These are phyloP conservation scores for Terrapene triunguis DNA, from an alignment of 2,113 vertebrate species.

Conservation along the genomic window DNA sequence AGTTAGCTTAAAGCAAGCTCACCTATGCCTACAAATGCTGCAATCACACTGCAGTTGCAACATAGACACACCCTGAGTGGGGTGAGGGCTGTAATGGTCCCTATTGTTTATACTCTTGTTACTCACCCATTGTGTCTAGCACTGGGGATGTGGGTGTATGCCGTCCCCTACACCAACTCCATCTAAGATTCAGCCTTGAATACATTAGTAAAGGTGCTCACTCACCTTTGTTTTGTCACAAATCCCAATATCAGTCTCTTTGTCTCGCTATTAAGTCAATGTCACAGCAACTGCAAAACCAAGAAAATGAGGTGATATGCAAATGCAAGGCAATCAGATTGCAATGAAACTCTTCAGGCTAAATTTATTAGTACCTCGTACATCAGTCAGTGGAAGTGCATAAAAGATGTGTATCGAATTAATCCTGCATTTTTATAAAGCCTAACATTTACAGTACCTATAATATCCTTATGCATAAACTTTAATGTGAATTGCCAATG, in stretches of 20 bases:
- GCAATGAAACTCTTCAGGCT: slow-evolving; percentile 54
- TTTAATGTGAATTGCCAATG: slow-evolving; percentile 55
- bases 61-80: neutral
- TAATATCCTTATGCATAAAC: slow-evolving; percentile 54
- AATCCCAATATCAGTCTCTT: neutral
- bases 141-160: neutral
- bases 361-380: slow-evolving; percentile 53
- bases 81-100: neutral
- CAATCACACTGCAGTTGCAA: neutral
- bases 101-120: neutral
- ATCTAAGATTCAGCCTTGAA: neutral
- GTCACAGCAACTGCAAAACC: slow-evolving; percentile 28
- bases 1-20: too few species aligned
- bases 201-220: neutral
- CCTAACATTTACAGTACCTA: slow-evolving; percentile 46
- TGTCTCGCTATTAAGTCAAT: slow-evolving; percentile 24
- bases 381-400: slow-evolving; percentile 54
- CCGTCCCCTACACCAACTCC: rapidly evolving
- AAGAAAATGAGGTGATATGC: slow-evolving; percentile 60
- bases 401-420: slow-evolving; percentile 21
- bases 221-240: neutral
- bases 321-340: slow-evolving; percentile 58
- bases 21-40: neutral
- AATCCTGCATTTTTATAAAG: slow-evolving; percentile 40
- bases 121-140: neutral